phyloP scores from a whole-genome alignment of 1,140 invertebrate genomes.

The Neodiprion pinetum region DNA sequence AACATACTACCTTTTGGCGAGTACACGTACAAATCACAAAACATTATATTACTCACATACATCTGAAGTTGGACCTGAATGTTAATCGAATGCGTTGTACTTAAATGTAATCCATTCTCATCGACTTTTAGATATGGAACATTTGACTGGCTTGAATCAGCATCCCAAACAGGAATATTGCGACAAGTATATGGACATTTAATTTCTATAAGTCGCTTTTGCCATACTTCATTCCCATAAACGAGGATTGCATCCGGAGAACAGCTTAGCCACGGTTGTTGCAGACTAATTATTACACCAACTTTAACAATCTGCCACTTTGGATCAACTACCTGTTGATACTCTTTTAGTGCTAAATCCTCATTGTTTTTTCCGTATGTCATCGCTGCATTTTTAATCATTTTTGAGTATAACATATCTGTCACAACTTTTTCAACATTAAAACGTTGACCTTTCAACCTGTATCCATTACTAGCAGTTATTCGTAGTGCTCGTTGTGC shows the following conservation, averaged over 20 bases:
- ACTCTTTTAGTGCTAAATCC: too few species aligned
- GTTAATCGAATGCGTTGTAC: slow-evolving; percentile 17
- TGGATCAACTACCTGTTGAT: too few species aligned
- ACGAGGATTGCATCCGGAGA: slow-evolving; percentile 20
- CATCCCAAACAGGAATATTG: too few species aligned
- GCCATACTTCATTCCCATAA: slow-evolving; percentile 18
- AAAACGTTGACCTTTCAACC: too few species aligned
- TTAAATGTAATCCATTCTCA: slow-evolving; percentile 22
- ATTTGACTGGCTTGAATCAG: too few species aligned
- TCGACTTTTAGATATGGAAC: background rate
- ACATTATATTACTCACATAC: slow-evolving; percentile 19
- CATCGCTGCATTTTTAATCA: too few species aligned
- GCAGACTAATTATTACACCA: slow-evolving; percentile 11
- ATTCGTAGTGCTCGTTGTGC: too few species aligned
- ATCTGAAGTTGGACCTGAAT: slow-evolving; percentile 23
- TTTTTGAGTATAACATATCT: too few species aligned
- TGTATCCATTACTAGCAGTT: too few species aligned
- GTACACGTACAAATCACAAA: slow-evolving; percentile 20
- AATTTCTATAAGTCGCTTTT: slow-evolving; percentile 14
- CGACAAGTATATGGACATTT: too few species aligned
- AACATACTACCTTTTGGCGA: slow-evolving; percentile 19
- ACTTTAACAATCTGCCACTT: slow-evolving; percentile 14
- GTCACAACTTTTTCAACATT: too few species aligned
- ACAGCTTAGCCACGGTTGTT: slow-evolving; percentile 20
- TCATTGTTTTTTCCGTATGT: too few species aligned